Conservation (phyloP, 1,140 invertebrate species). For the Megalonaias nervosa region DNA sequence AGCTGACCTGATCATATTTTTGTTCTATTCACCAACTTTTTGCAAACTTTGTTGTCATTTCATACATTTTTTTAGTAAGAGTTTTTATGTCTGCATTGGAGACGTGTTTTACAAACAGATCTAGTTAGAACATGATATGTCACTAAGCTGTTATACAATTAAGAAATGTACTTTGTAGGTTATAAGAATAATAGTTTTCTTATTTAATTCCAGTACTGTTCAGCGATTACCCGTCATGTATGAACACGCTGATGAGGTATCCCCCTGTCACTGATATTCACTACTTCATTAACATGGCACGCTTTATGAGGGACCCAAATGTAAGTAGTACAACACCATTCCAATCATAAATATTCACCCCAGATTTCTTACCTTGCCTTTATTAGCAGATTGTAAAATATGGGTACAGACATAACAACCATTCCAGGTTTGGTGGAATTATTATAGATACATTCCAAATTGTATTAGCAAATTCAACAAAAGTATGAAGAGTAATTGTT, state of each 20-base stretch:
- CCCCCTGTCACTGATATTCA: slow-evolving; percentile 78
- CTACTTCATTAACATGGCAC: slow-evolving; percentile 78
- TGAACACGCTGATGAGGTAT: slow-evolving; percentile 80
- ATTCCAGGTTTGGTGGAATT: neutral
- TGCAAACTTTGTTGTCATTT: too few relatives aligned
- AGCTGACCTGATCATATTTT: too few relatives aligned
- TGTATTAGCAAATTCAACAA: neutral
- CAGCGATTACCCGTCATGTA: slow-evolving; percentile 78
- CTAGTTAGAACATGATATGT: too few relatives aligned
- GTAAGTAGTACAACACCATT: slow-evolving; percentile 52
- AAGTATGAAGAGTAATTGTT: neutral
- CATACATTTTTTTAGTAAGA: too few relatives aligned
- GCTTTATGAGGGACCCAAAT: slow-evolving; percentile 77
- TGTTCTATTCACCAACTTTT: too few relatives aligned
- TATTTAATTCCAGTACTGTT: slow-evolving; percentile 74
- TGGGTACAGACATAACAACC: neutral
- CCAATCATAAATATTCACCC: too few relatives aligned
- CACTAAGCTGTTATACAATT: too few relatives aligned
- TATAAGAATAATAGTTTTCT: neutral
- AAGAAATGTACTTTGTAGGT: too few relatives aligned
- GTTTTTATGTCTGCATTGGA: too few relatives aligned
- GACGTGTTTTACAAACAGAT: too few relatives aligned
- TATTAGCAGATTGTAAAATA: neutral
- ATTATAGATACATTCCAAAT: neutral
- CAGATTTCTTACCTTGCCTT: neutral